Conservation (phyloP, 2,888 invertebrate genomes). For the Diogma glabrata region DNA sequence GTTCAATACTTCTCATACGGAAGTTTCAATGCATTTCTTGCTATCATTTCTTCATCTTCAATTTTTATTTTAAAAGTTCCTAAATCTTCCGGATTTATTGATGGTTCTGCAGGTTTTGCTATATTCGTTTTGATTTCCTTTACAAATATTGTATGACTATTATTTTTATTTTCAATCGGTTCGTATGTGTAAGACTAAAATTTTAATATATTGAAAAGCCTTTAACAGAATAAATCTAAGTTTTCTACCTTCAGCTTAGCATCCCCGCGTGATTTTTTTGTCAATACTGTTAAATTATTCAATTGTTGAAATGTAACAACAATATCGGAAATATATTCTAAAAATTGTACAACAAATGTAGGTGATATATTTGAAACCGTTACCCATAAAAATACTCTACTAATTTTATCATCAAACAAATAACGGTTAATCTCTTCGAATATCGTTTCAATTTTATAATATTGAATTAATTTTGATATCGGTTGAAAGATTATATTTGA, state of each 20-base stretch:
- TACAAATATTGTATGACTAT: no score
- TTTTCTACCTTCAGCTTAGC: slow-evolving; percentile 27
- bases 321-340: slow-evolving; percentile 31
- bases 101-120: slow-evolving; percentile 18
- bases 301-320: slow-evolving; percentile 26
- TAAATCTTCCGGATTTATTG: slow-evolving; percentile 15
- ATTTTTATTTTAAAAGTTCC: slow-evolving; percentile 35
- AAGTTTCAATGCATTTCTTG: slow-evolving; percentile 33
- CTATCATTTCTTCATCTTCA: slow-evolving; percentile 33
- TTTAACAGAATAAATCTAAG: no score
- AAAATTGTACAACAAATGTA: slow-evolving; percentile 28
- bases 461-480: slow-evolving; percentile 27
- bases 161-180: background rate
- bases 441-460: slow-evolving; percentile 25
- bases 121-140: slow-evolving; percentile 10
- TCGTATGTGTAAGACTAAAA: slow-evolving; percentile 25
- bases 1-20: slow-evolving; percentile 35
- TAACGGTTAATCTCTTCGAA: slow-evolving; percentile 23
- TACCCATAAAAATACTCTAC: slow-evolving; percentile 28
- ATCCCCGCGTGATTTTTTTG: slow-evolving; percentile 28
- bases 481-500: slow-evolving; percentile 27
- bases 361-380: slow-evolving; percentile 24
- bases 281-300: slow-evolving; percentile 24
- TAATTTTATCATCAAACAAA: no score
- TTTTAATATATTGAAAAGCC: no score